Evolutionary conservation across 2,888 invertebrate species (phyloP).

Genomic region (Thymelicus lineola): DNA sequence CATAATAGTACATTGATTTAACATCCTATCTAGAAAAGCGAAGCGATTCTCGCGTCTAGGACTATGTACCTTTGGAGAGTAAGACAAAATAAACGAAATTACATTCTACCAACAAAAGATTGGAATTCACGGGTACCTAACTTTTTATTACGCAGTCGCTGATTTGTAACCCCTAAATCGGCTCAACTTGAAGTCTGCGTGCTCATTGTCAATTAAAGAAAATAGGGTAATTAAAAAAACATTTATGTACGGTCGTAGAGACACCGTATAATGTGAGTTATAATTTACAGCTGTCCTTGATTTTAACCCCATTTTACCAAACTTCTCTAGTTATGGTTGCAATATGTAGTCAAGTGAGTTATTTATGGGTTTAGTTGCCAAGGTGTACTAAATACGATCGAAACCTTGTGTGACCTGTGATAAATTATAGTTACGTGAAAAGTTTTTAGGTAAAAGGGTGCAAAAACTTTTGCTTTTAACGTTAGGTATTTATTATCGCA

Average conservation of each 20-base stretch:
- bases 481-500: not conserved
- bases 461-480: not conserved
- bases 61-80: no score
- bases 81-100: no score
- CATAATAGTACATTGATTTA: no score
- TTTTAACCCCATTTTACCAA: constrained; percentile 66
- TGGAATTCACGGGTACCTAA: not conserved
- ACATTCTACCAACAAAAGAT: not conserved
- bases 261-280: constrained; percentile 70
- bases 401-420: not conserved
- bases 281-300: constrained; percentile 77
- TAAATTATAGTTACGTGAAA: constrained; percentile 13
- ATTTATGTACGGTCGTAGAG: constrained; percentile 79
- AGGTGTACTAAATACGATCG: constrained; percentile 4
- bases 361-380: constrained; percentile 26
- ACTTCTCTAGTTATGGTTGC: constrained; percentile 52
- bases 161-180: constrained; percentile 14
- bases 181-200: constrained; percentile 57
- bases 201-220: constrained; percentile 72
- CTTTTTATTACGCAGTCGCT: not conserved
- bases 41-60: no score
- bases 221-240: constrained; percentile 75
- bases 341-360: constrained; percentile 44
- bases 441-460: constrained; percentile 1
- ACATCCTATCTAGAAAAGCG: no score